Base-by-base conservation (phyloP, 2,797 vertebrate genomes). In the Pteropus rufus region DNA sequence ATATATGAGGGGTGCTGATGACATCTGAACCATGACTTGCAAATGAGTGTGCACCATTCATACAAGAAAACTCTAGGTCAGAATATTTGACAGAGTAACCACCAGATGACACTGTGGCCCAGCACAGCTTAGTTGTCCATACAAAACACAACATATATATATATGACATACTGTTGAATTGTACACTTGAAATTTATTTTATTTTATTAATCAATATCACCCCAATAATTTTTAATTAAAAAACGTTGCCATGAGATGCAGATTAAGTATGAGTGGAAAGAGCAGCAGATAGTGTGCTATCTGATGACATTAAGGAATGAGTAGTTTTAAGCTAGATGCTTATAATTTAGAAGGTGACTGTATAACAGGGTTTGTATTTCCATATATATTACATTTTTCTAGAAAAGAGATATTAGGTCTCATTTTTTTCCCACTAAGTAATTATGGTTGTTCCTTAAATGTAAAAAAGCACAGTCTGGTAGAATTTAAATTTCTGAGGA, bases 401-500 rank as follows among this genome's bases (percentile, higher is more conserved):
- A 73, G 18, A 41, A 94, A 24, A 95, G 21, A 70, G 36, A 54
- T 75, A 88, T 24, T 79, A 79, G 26, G 2, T 69, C 29, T 79
- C 46, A 77, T n/a, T 54, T 85, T 67, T 60, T 36, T 10, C 18
- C 34, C 41, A 29, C 0, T 52, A 52, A 8, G 6, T 52, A 82
- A 58, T 86, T 3, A 16, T 36, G 34, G 3, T 93, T 77, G 29
- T 85, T 89, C 19, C 85, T 16, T 82, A 88, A 83, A 81, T 72
- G 31, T 75, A 49, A 84, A 87, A 88, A 41, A 36, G 3, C 1
- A 60, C 4, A 52, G 16, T 75, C 36, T 64, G 82, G 0, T 72
- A 85, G 82, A 91, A 81, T 75, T 81, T 64, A 82, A 82, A 93
- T 95, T 89, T 88, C 36, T 79, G 34, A 80, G 75, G 26, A 64